Evolutionary conservation across 1,140 invertebrate genomes (phyloP), one percentile per base, ranked within the genome.

Genomic region (Plectus sambesii): DNA sequence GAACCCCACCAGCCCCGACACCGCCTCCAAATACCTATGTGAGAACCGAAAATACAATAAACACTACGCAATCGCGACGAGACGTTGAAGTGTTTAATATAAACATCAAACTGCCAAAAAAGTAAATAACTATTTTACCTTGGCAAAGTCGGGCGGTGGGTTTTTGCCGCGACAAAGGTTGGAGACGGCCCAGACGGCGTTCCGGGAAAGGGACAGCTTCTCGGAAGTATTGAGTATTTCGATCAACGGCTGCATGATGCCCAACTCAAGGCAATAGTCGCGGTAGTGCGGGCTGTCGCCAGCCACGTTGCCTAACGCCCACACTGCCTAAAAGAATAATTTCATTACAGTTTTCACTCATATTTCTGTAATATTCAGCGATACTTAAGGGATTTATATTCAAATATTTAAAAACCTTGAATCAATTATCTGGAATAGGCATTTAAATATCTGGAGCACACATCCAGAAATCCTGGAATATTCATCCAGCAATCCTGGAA

Each of bases 151-250:
- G 12, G 88, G 86, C 1, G 87, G 81, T n/a, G 90, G 90, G 75
- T 83, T 92, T 75, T 96, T 97, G 6, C 89, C 90, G 66, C 90
- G 78, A 70, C 90, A 96, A 39, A 97, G 73, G 74, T 97, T 97
- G 30, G 87, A 93, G 26, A 97, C 70, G 49, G 87, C 85, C 90
- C 90, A 96, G 4, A 94, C 89, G n/a, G 87, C 87, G 74, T 97
- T 97, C 50, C 89, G 79, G 25, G 81, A 86, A 86, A 93, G 89
- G 2, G 88, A 85, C 49, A 94, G 72, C 58, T 84, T 79, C 22
- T 78, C 79, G 15, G 12, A 17, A 8, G 39, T 8, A 8, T 40
- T 17, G 15, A 40, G 8, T 8, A 40, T 40, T 17, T 8, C 15
- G 15, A 40, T 9, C 8, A 40, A 40, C 9, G 17, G 17, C 15